Conservation (phyloP, 1,140 invertebrate genomes). For the Antheraea pernyi region DNA sequence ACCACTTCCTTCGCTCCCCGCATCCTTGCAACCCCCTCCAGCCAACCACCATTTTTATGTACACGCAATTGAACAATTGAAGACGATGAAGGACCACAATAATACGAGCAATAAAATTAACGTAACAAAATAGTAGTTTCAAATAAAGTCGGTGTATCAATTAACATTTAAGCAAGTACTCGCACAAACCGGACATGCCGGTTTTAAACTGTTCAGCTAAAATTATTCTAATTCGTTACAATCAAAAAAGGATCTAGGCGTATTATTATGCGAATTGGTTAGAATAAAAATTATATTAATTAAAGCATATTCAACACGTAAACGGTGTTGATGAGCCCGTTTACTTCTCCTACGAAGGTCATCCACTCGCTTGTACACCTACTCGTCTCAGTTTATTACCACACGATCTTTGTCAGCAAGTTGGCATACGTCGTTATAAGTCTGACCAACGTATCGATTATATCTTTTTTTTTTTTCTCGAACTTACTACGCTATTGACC, state of each 20-base stretch:
- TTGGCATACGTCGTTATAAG: too few relatives aligned
- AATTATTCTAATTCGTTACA: slow-evolving; percentile 12
- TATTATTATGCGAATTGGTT: slow-evolving; percentile 12
- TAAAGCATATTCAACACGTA: slow-evolving; percentile 40
- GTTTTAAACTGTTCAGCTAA: slow-evolving; percentile 14
- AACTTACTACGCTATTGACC: too few relatives aligned
- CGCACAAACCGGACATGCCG: neutral
- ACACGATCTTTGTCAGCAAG: neutral
- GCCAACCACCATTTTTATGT: slow-evolving; percentile 16
- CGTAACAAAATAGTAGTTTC: slow-evolving; percentile 3
- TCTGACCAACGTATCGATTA: neutral
- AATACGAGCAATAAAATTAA: too few relatives aligned
- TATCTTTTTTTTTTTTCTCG: neutral
- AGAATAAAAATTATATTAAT: slow-evolving; percentile 38
- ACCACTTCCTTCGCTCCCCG: slow-evolving; percentile 35
- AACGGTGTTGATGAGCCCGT: slow-evolving; percentile 50
- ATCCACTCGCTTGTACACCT: slow-evolving; percentile 50
- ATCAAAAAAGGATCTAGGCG: slow-evolving; percentile 10
- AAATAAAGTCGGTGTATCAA: slow-evolving; percentile 13
- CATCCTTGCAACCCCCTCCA: slow-evolving; percentile 12
- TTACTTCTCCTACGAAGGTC: slow-evolving; percentile 53
- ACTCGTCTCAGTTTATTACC: slow-evolving; percentile 9
- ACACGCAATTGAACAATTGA: slow-evolving; percentile 30
- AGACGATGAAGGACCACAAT: slow-evolving; percentile 6
- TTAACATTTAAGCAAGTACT: slow-evolving; percentile 16